Base-by-base conservation (phyloP, 2,888 invertebrate genomes). In the Pheosia tremula region DNA sequence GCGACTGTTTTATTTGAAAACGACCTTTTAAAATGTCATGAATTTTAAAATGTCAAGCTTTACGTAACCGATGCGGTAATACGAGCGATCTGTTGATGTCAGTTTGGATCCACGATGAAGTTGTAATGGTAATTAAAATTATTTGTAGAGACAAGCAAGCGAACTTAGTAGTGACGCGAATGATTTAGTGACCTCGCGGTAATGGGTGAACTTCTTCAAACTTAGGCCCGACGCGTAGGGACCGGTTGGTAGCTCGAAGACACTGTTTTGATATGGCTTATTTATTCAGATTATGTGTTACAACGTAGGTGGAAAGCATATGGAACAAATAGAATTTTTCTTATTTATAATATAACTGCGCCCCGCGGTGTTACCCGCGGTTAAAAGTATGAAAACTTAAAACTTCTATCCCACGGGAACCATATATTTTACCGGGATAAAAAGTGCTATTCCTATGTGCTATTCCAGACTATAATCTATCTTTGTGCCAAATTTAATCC, bases 151-250 rank as follows among this genome's bases (percentile, higher is more conserved):
- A 82, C 85, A 83, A 82, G 82, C 77, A 67, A 79, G 81, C 77
- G 75, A 83, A 84, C 78, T 85, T 82, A 78, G 75, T 68, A 85
- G 82, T 86, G 85, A 86, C 82, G 81, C 81, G 81, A 85, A 88
- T 89, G 89, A 91, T 90, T 90, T 89, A 90, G 84, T 85, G 85
- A 84, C 83, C 81, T 85, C 83, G 86, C 83, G 86, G 87, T 89
- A 89, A 91, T 89, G 86, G 88, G 79, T 77, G 84, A 90, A 90
- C 84, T 91, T 89, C 82, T 83, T 86, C 82, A 84, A 88, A 89
- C 83, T 88, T 88, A 72, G 72, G 81, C 74, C 72, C 75, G 77
- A 69, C 67, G 74, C 70, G 75, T 71, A 71, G 80, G 80, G 79
- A 82, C 80, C 77, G 69, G 78, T 76, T 77, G 79, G 5, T 8